Conservation (phyloP, 2,113 vertebrate species). For the Neotoma lepida region DNA sequence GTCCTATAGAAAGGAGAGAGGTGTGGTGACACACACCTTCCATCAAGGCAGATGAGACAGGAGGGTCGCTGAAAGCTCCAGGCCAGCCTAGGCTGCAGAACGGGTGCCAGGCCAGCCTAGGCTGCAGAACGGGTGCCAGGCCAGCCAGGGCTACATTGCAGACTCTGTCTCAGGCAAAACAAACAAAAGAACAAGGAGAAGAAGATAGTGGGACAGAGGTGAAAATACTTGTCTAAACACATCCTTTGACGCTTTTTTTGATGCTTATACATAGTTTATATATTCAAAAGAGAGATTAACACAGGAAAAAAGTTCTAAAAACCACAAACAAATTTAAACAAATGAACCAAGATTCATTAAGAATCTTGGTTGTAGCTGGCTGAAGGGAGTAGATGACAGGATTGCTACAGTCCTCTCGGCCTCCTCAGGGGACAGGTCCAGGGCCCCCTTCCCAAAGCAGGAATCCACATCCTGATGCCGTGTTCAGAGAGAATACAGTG, state of each 20-base stretch:
- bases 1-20: neutral
- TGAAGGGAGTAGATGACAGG: neutral
- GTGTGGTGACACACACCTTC: too few relatives aligned
- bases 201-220: neutral
- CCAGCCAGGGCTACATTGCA: neutral
- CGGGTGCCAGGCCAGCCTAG: neutral
- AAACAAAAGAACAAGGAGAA: neutral
- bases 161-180: neutral
- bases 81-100: neutral
- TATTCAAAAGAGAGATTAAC: slow-evolving; percentile 14
- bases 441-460: neutral
- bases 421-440: neutral
- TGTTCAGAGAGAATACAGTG: neutral
- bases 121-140: neutral
- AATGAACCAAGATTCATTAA: neutral
- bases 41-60: neutral
- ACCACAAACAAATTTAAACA: neutral
- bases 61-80: neutral
- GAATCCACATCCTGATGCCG: neutral
- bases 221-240: neutral
- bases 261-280: neutral
- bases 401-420: neutral
- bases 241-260: neutral
- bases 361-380: too few relatives aligned
- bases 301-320: neutral